Evolutionary conservation across 2,113 vertebrate species (phyloP).

Genomic region (Apeltes quadracus): DNA sequence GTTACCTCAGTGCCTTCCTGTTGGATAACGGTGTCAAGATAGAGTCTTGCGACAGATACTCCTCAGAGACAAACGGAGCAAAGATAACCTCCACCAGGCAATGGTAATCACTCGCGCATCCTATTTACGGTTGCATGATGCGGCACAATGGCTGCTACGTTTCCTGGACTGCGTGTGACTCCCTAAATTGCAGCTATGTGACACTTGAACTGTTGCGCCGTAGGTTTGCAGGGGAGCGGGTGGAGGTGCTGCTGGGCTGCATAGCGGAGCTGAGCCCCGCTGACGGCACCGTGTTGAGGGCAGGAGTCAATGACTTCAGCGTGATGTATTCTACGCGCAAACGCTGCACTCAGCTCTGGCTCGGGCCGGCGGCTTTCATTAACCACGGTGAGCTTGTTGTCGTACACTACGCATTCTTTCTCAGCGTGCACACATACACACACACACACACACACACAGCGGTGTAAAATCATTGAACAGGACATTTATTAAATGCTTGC

Average conservation of each 20-base stretch:
- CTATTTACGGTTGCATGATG: neutral
- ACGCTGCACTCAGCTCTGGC: slow-evolving; percentile 90
- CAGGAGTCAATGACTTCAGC: slow-evolving; percentile 93
- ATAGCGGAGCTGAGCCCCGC: slow-evolving; percentile 87
- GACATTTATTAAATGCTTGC: too few species aligned
- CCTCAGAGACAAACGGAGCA: slow-evolving; percentile 91
- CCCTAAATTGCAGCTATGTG: neutral
- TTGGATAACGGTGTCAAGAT: slow-evolving; percentile 90
- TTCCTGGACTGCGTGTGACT: neutral
- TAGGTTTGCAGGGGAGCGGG: slow-evolving; percentile 86
- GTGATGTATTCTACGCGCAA: slow-evolving; percentile 95
- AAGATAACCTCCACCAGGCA: slow-evolving; percentile 89
- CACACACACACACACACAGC: neutral
- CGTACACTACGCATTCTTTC: slow-evolving; percentile 9
- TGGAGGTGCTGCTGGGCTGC: slow-evolving; percentile 90
- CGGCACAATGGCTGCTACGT: neutral
- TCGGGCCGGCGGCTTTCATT: slow-evolving; percentile 92
- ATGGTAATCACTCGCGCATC: slow-evolving; percentile 78
- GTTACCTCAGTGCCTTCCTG: slow-evolving; percentile 90
- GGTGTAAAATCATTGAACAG: too few species aligned
- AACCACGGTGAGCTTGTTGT: slow-evolving; percentile 86
- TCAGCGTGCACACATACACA: neutral
- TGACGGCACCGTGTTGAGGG: slow-evolving; percentile 84
- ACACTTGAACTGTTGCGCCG: neutral
- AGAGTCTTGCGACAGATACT: slow-evolving; percentile 88